These are phyloP conservation scores for Orientallactaga bullata DNA, from an alignment of 2,113 vertebrate species.

Conservation along the genomic window DNA sequence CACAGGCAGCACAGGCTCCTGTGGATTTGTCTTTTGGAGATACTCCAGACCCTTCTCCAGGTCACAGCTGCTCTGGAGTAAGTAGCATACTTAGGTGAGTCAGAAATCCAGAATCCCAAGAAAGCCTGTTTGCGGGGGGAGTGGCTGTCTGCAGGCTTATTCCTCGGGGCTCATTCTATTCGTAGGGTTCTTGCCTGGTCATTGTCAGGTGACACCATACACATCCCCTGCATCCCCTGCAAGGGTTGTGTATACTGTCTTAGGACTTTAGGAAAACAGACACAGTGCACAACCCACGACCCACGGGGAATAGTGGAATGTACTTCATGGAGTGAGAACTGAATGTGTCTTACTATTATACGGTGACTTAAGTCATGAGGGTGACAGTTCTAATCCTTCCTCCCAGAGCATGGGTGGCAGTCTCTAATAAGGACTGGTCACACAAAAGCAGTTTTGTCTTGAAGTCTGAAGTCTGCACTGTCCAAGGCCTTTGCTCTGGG, in stretches of 20 bases:
- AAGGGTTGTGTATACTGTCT: rapidly evolving
- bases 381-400: not conserved
- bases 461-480: not conserved
- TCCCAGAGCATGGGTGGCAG: rapidly evolving
- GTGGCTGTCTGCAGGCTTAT: not conserved
- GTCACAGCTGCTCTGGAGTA: not conserved
- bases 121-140: not conserved
- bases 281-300: too few species aligned
- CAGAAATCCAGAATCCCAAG: not conserved
- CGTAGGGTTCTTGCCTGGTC: rapidly evolving
- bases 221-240: rapidly evolving
- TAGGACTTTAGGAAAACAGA: not conserved
- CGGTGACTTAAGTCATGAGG: rapidly evolving
- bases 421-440: rapidly evolving
- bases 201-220: rapidly evolving
- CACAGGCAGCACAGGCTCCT: not conserved
- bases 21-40: not conserved
- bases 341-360: rapidly evolving
- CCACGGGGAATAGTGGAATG: rapidly evolving
- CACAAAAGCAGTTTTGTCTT: not conserved
- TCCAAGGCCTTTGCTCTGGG: not conserved
- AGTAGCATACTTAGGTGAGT: not conserved
- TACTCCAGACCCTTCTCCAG: not conserved
- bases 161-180: not conserved
- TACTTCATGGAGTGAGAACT: rapidly evolving